Conservation (phyloP, 2,113 vertebrate species). For the Ameiurus melas region DNA sequence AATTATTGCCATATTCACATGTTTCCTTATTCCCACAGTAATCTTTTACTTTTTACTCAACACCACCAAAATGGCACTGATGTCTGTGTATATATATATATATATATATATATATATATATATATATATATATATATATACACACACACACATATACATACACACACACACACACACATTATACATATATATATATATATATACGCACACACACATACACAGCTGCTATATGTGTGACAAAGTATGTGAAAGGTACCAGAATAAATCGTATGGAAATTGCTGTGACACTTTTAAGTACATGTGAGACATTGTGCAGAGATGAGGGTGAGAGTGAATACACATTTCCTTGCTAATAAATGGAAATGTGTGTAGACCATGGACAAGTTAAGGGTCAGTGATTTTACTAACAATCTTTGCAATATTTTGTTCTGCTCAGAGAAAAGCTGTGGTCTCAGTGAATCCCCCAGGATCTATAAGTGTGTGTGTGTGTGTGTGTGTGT, state of each 20-base stretch:
- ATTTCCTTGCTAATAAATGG: neutral
- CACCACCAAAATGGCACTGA: neutral
- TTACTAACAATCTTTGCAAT: neutral
- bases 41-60: neutral
- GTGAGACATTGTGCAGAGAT: neutral
- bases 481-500: too few relatives aligned
- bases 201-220: too few relatives aligned
- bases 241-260: constrained; percentile 21
- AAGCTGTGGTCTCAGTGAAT: neutral
- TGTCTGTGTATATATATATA: neutral
- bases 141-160: too few relatives aligned
- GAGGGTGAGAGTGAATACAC: neutral
- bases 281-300: constrained; percentile 44
- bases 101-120: neutral
- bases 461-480: neutral
- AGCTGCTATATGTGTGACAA: constrained; percentile 3
- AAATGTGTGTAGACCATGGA: neutral
- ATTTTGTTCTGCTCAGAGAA: neutral
- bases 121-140: too few relatives aligned
- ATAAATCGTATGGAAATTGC: constrained; percentile 25
- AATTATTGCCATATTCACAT: neutral
- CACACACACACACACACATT: too few relatives aligned
- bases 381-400: neutral
- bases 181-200: too few relatives aligned
- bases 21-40: neutral